Percentiles rank a stretch among this genome's conserved stretches.
Conservation (phyloP, 2,113 vertebrate genomes). For the Pantherophis guttatus region DNA sequence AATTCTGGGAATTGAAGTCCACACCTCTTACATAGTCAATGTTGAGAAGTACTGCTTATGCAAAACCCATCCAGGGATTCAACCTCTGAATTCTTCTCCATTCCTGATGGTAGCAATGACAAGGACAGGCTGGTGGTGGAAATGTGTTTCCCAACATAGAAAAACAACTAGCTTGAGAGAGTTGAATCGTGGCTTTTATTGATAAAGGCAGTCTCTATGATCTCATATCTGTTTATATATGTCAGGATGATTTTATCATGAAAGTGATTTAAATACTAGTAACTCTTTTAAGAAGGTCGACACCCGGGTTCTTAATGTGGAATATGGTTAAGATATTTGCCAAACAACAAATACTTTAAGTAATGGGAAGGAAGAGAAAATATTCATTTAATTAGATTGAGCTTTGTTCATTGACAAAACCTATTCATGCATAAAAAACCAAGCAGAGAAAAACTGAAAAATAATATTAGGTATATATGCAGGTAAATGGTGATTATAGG, state of each 20-base stretch:
- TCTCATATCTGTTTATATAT: not conserved
- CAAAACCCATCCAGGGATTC: not conserved
- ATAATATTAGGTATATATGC: slow-evolving; percentile 40
- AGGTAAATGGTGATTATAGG: slow-evolving; percentile 51
- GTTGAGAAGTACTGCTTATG: not conserved
- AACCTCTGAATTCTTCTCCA: not conserved
- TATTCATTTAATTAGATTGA: slow-evolving; percentile 45
- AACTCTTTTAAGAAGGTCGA: not conserved
- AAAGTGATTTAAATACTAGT: not conserved
- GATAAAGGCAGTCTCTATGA: not conserved
- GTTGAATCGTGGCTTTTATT: not conserved
- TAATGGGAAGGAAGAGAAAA: slow-evolving; percentile 32
- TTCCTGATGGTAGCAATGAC: not conserved
- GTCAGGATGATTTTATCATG: not conserved
- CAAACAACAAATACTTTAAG: slow-evolving; percentile 41
- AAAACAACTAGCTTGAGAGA: not conserved
- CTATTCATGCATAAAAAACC: slow-evolving; percentile 57
- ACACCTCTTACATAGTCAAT: not conserved
- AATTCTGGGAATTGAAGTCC: not conserved
- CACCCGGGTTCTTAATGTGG: slow-evolving; percentile 27
- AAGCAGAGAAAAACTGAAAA: slow-evolving; percentile 41
- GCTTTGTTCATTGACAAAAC: slow-evolving; percentile 26
- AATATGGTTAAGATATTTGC: slow-evolving; percentile 31
- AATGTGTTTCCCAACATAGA: not conserved
- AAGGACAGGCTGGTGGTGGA: not conserved